Evolutionary conservation across 2,888 invertebrate genomes (phyloP), one percentile per base, ranked within the genome.

Genomic region (Tenthredo mesomela): DNA sequence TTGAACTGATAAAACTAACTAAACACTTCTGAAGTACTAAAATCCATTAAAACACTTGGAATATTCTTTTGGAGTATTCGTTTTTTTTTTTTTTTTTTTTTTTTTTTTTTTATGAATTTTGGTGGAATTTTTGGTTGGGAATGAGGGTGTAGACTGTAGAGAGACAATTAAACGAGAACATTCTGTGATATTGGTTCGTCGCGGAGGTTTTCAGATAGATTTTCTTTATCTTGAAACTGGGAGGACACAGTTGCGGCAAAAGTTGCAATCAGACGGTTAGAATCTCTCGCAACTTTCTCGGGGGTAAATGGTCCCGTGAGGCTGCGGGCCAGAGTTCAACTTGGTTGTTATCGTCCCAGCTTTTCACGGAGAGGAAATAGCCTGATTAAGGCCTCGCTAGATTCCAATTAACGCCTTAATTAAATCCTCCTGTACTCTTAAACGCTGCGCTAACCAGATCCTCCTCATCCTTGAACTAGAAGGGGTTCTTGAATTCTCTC

Each of bases 351-450:
- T 91, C 91, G 88, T 87, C 87, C 89, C 85, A 89, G 90, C 89
- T 90, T 91, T 91, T 90, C 90, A 90, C 88, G 40, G 61, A 61
- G 87, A 87, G 91, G 89, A 90, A 92, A 91, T 90, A 89, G 89
- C 85, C 87, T 87, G 91, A 91, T 92, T 92, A 92, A 92, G 92
- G 92, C 90, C 91, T 91, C 90, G 91, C 91, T 90, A 90, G 92
- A 92, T 92, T 92, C 91, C 92, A 92, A 92, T 92, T 92, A 92
- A 92, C 91, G 91, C 91, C 91, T 92, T 92, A 92, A 92, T 93
- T 92, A 92, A 93, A 92, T 92, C 90, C 91, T 89, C 90, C 88
- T 87, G 86, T 86, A 83, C 84, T 85, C 75, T 83, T 82, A 77
- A 40, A 40, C 70, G 75, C 82, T 50, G 43, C 73, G 40, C 43